Base-by-base conservation (phyloP, 1,140 invertebrate genomes). In the Bombus affinis region DNA sequence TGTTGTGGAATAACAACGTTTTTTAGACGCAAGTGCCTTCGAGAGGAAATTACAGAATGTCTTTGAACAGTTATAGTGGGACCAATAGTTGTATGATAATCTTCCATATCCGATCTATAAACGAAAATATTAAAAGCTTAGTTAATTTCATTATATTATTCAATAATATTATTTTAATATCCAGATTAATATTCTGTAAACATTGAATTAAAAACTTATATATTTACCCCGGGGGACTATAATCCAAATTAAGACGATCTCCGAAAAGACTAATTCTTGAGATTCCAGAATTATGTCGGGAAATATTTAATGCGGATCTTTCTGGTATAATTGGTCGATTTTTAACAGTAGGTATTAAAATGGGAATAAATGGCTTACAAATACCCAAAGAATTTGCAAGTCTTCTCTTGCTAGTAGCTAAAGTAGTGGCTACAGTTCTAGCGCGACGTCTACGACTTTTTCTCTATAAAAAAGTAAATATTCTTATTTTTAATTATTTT, bases 371-470 rank as follows among this genome's bases (percentile, higher is more conserved):
- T 88, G 93, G 91, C 35, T 92, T 92, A 74, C 92, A 84, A 42
- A 96, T 95, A 39, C 95, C 95, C 32, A 96, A 87, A 28, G 94
- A 91, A 28, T 86, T 68, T 4, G 95, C 95, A 28, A 96, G 85
- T 35, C 95, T 93, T 78, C 91, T 93, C 88, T 95, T 96, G 8
- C 90, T 74, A 65, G 75, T 81, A 42, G 87, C 71, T 47, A 89
- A 87, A 59, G 90, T 70, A n/a, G 89, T 93, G 18, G 91, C 92
- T 10, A 91, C 88, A 15, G 89, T 92, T 28, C 89, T 86, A n/a
- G 87, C 90, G 28, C 89, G 88, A 80, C 90, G 89, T 57, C 74
- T 82, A 13, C 13, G n/a, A 77, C 77, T 89, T 82, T 86, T 86
- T 81, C 84, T 92, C 87, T 91, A 85, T 75, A 90, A 90, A 75